Base-by-base conservation (phyloP, 2,888 invertebrate genomes). In the Diaphora mendica region DNA sequence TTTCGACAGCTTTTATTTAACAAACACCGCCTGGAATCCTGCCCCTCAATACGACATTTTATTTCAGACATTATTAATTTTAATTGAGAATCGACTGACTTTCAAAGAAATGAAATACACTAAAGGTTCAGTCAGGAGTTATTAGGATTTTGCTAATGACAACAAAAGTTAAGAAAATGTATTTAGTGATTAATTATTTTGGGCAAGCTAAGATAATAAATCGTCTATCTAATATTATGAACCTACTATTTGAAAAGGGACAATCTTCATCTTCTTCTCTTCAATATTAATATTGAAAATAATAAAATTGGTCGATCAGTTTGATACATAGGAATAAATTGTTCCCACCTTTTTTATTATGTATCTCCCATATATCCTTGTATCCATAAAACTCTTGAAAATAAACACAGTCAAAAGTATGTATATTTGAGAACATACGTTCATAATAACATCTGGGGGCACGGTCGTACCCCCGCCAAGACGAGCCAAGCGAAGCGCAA, bases 51-150 rank as follows among this genome's bases (percentile, higher is more conserved):
- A 76, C 51, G 70, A 77, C 72, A 79, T 85, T 82, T 83, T 77
- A 80, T 82, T 80, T 77, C 67, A 73, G 35, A 79, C 76, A 72
- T 78, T 81, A 86, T 82, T 82, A 85, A 86, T 83, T 85, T 84
- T 79, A 86, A 85, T 85, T 80, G 82, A 75, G 70, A 70, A 80
- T 75, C 66, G 75, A 73, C 71, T 78, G 80, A 81, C 71, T 85
- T 82, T 78, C 78, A 84, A 84, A 79, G 69, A 66, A 67, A 73
- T 17, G 3, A 23, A 59, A 35, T 64, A 68, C 68, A 78, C 77
- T 73, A 76, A 79, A 71, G 73, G 74, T 33, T 76, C 69, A 55
- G 66, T 68, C 77, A 85, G 79, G 82, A 71, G 48, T 70, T 64
- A 42, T 77, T 68, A 68, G 74, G 77, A 84, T 83, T 84, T 84